Evolutionary conservation across 2,888 invertebrate genomes (phyloP).

Genomic region (Dioctria rufipes): DNA sequence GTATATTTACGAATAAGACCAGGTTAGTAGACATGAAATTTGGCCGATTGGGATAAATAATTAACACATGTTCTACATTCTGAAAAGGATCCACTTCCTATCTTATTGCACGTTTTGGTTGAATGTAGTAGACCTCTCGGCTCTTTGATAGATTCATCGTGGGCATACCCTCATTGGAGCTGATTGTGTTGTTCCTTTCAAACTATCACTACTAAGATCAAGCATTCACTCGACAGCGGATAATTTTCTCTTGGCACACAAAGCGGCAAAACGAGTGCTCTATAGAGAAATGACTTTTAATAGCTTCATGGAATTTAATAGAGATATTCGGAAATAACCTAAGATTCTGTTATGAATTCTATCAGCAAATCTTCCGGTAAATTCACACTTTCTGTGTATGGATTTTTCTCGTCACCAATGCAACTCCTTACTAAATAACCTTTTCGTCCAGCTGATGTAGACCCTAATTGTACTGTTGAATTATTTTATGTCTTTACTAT

Average conservation of each 20-base stretch:
- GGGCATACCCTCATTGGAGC: conserved; percentile 25
- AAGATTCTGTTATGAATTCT: too few species aligned
- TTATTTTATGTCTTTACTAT: too few species aligned
- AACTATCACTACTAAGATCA: conserved; percentile 33
- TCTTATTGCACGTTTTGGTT: conserved; percentile 48
- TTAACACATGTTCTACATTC: conserved; percentile 23
- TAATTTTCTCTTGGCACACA: conserved; percentile 46
- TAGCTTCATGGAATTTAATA: too few species aligned
- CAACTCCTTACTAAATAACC: too few species aligned
- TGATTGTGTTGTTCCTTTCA: conserved; percentile 24
- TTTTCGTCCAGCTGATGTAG: too few species aligned
- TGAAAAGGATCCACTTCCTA: conserved; percentile 44
- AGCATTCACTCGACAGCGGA: conserved; percentile 38
- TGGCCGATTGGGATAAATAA: too few species aligned
- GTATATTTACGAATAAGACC: not conserved
- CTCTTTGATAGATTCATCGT: conserved; percentile 19
- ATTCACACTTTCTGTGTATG: too few species aligned
- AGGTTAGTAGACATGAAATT: not conserved
- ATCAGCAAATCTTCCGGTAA: too few species aligned
- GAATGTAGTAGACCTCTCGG: conserved; percentile 32
- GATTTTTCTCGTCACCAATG: too few species aligned
- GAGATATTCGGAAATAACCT: too few species aligned
- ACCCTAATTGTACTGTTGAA: too few species aligned
- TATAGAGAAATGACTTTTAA: too few species aligned
- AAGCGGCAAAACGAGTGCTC: conserved; percentile 24